Base-by-base conservation (phyloP, 2,797 vertebrate genomes). In the Tokudaia tokunoshimensis region DNA sequence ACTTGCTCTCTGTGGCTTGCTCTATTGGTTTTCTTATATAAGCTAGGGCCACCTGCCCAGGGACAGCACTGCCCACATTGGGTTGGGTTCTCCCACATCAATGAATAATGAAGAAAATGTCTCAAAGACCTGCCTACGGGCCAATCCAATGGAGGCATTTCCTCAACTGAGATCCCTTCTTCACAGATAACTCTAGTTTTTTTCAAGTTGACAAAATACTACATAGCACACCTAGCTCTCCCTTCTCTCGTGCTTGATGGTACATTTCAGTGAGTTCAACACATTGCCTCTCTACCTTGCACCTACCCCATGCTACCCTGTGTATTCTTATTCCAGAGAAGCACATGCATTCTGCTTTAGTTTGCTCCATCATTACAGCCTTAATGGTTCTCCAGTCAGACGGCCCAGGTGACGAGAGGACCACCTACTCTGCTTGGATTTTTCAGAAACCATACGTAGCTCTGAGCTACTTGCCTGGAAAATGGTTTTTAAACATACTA, bases 401-500 rank as follows among this genome's bases (percentile, higher is more conserved):
- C 26, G 41, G 37, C 44, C 78, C 57, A 84, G 34, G 81, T 1
- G 2, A 67, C 29, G 2, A 1, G 6, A 78, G 34, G 34, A 47
- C 47, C 80, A 67, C 17, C 26, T 74, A 37, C 2, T 88, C 37
- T 72, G 59, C 81, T 67, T 94, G 79, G 29, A 67, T 83, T 86
- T 85, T 41, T 59, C 91, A 61, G 65, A 24, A 89, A 80, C 84
- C 29, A 37, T 70, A 67, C 17, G 12, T 34, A 22, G 20, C 57
- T 86, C 13, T 37, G 6, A 82, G 34, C 55, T 81, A 44, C 67
- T 70, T 34, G 19, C 81, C 41, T 41, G 74, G 41, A 95, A 72
- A 67, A 1, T 55, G 67, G n/a, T 41, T 92, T 94, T 94, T 47
- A 91, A 96, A 89, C 88, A 34, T 34, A 31, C 29, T 92, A 15